A percentile compares a stretch with the other conserved stretches of the same genome.
phyloP scores from a whole-genome alignment of 2,797 vertebrate genomes.

The Sphaeramia orbicularis region DNA sequence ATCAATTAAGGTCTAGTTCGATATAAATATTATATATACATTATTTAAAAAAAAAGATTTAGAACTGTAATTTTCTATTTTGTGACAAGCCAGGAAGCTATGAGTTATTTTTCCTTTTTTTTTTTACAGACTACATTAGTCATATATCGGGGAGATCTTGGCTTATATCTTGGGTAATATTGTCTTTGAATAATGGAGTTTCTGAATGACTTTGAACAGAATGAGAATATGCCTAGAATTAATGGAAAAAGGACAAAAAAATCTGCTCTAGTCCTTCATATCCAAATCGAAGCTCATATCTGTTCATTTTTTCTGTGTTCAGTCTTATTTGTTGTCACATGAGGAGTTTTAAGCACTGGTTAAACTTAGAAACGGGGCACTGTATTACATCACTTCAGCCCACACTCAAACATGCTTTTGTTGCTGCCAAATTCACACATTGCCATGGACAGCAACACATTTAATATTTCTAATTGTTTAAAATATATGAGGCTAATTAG shows the following conservation, averaged over 20 bases:
- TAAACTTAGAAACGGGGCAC: not conserved
- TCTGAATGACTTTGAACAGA: slow-evolving; percentile 71
- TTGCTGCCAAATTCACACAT: slow-evolving; percentile 9
- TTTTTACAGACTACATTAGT: slow-evolving; percentile 67
- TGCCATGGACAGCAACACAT: not conserved
- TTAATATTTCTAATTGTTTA: slow-evolving; percentile 5
- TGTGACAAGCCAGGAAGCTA: slow-evolving; percentile 48
- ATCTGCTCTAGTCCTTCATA: slow-evolving; percentile 36
- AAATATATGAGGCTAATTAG: not conserved
- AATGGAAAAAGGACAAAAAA: slow-evolving; percentile 60
- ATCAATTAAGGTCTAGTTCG: slow-evolving; percentile 26
- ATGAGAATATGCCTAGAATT: slow-evolving; percentile 61
- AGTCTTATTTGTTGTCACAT: slow-evolving; percentile 23
- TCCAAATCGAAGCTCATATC: slow-evolving; percentile 28
- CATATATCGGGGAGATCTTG: slow-evolving; percentile 48
- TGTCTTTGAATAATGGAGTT: slow-evolving; percentile 72
- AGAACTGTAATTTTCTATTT: slow-evolving; percentile 55
- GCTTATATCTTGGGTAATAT: slow-evolving; percentile 57
- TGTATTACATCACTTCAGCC: not conserved
- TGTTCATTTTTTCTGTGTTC: slow-evolving; percentile 26
- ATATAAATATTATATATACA: slow-evolving; percentile 23
- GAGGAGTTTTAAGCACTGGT: not conserved
- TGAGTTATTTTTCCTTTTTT: slow-evolving; percentile 41
- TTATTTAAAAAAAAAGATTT: slow-evolving; percentile 45
- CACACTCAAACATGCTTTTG: not conserved